These are phyloP conservation scores for Ophion ellenae DNA, from an alignment of 2,888 invertebrate genomes.

Conservation along the genomic window DNA sequence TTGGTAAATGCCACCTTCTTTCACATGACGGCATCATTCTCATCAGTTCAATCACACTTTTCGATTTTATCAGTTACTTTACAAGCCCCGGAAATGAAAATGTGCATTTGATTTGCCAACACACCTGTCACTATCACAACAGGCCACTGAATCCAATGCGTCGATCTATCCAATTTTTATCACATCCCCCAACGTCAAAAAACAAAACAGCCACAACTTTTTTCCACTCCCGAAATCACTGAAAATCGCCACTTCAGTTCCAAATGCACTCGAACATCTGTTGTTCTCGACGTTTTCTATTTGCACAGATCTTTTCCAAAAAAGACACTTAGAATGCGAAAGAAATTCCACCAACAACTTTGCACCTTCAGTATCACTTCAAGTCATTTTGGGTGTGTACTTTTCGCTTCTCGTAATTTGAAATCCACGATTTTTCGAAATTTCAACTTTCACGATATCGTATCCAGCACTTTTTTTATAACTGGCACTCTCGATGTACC, in stretches of 20 bases:
- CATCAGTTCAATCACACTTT: background rate
- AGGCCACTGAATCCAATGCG: background rate
- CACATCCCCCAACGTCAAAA: background rate
- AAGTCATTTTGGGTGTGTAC: conserved; percentile 13
- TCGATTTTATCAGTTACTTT: background rate
- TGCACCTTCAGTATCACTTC: conserved; percentile 22
- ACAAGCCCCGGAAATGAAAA: background rate
- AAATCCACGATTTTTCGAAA: background rate
- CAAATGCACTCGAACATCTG: background rate
- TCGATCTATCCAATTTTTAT: background rate
- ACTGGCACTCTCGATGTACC: conserved; percentile 4
- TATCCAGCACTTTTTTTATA: background rate
- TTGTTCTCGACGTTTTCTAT: too few relatives aligned
- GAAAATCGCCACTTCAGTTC: background rate
- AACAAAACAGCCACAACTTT: background rate
- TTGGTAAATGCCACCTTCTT: too few relatives aligned
- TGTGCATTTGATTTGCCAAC: background rate
- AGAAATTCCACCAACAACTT: too few relatives aligned
- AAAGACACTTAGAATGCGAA: background rate
- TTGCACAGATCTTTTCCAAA: background rate
- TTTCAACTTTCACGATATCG: background rate
- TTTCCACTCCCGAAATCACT: background rate
- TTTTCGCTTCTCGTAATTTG: background rate
- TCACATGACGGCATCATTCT: background rate
- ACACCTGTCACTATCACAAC: conserved; percentile 14